Conservation (phyloP, 2,888 invertebrate species). For the Creontiades dilutus region DNA sequence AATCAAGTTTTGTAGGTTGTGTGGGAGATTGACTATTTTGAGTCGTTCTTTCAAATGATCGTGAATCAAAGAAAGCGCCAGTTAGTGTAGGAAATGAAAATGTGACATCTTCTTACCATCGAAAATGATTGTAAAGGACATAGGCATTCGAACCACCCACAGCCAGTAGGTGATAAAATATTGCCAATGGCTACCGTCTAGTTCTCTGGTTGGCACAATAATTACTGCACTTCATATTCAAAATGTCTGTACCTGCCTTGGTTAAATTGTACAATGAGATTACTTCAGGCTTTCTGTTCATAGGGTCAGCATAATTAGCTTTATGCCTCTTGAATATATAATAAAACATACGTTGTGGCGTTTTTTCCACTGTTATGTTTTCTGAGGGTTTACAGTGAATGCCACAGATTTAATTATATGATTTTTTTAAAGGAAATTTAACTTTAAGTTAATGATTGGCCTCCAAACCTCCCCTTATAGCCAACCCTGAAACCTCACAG, state of each 20-base stretch:
- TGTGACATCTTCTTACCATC: neutral
- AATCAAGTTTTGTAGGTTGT: too few species aligned
- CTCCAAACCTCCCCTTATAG: too few species aligned
- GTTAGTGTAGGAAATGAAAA: neutral
- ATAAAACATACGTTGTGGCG: too few species aligned
- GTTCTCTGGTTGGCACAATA: neutral
- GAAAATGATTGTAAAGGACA: neutral
- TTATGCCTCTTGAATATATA: too few species aligned
- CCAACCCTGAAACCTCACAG: too few species aligned
- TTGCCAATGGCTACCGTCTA: neutral
- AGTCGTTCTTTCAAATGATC: neutral
- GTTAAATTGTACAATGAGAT: conserved; percentile 24
- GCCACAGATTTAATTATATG: too few species aligned
- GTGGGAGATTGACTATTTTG: neutral
- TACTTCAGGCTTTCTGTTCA: conserved; percentile 31
- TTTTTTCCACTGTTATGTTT: too few species aligned
- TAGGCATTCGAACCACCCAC: neutral
- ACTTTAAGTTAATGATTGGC: too few species aligned
- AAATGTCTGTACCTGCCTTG: neutral
- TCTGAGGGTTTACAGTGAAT: too few species aligned
- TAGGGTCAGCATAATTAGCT: too few species aligned
- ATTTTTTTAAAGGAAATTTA: too few species aligned
- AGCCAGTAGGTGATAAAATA: neutral
- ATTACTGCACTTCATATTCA: neutral
- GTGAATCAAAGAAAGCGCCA: too few species aligned